These are phyloP conservation scores for Menidia menidia DNA, from an alignment of 2,797 vertebrate species.

Conservation along the genomic window DNA sequence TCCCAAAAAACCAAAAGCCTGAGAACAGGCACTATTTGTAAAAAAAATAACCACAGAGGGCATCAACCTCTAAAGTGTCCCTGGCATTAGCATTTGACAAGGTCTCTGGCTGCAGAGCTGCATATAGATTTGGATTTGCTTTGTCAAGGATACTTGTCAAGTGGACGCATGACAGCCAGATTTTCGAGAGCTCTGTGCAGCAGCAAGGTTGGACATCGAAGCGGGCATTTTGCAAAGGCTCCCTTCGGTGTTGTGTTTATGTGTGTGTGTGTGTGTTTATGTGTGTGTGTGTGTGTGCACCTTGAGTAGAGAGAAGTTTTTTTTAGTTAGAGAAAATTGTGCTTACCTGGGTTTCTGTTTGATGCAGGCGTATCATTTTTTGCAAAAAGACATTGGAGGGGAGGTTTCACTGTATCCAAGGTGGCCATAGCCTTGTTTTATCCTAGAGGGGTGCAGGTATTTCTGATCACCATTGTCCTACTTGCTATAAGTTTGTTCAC, in stretches of 20 bases:
- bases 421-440: conserved; percentile 44
- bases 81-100: conserved; percentile 81
- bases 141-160: conserved; percentile 82
- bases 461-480: conserved; percentile 62
- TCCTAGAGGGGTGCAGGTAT: conserved; percentile 39
- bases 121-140: conserved; percentile 81
- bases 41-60: conserved; percentile 71
- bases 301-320: conserved; percentile 21
- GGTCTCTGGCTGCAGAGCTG: conserved; percentile 71
- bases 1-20: conserved; percentile 33
- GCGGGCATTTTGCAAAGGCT: conserved; percentile 52
- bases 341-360: conserved; percentile 36
- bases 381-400: conserved; percentile 52
- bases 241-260: conserved; percentile 38
- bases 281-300: conserved; percentile 16
- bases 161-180: conserved; percentile 74
- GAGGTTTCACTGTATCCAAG: conserved; percentile 60
- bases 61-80: conserved; percentile 78
- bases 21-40: conserved; percentile 42
- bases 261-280: conserved; percentile 24
- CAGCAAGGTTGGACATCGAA: conserved; percentile 63
- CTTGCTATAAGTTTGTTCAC: conserved; percentile 63
- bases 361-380: conserved; percentile 39
- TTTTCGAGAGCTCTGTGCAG: conserved; percentile 66
- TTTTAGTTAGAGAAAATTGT: conserved; percentile 44